Percentiles rank a stretch among this genome's conserved stretches.
Evolutionary conservation across 1,140 invertebrate species (phyloP).

Genomic region (Bombyx mandarina): DNA sequence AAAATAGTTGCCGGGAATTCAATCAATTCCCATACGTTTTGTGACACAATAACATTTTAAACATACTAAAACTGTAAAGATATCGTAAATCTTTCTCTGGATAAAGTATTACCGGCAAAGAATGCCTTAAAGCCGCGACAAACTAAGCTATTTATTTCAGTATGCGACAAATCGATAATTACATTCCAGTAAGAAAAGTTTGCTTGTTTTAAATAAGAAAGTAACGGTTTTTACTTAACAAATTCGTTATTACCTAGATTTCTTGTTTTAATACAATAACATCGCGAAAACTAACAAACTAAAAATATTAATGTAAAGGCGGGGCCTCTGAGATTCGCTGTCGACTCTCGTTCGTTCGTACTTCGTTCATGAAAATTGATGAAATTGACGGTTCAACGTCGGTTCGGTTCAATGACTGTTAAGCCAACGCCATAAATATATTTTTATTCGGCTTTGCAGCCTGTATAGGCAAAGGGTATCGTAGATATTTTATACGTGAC

Average conservation of each 20-base stretch:
- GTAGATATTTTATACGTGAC: no score
- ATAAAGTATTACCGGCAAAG: conserved; percentile 28
- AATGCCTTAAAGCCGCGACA: conserved; percentile 33
- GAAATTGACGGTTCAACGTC: conserved; percentile 32
- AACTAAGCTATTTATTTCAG: conserved; percentile 34
- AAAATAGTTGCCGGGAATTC: conserved; percentile 56
- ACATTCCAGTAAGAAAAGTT: conserved; percentile 19
- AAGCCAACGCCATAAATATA: neutral
- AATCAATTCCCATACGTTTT: conserved; percentile 21
- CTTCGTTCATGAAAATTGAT: conserved; percentile 11
- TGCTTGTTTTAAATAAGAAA: no score
- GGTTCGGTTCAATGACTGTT: conserved; percentile 3
- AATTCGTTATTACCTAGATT: conserved; percentile 38
- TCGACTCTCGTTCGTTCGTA: conserved; percentile 30
- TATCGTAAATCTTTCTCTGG: conserved; percentile 23
- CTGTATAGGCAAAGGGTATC: no score
- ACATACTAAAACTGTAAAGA: conserved; percentile 11
- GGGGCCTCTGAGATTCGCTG: conserved; percentile 57
- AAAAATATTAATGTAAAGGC: conserved; percentile 54
- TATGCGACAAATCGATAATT: conserved; percentile 55
- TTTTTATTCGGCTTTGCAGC: neutral
- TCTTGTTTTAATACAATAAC: conserved; percentile 51
- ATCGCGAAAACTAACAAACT: conserved; percentile 54
- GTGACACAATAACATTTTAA: conserved; percentile 34
- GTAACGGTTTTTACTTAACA: no score